Evolutionary conservation across 1,140 invertebrate genomes (phyloP).

Genomic region (Pygmarrhopalites habei): DNA sequence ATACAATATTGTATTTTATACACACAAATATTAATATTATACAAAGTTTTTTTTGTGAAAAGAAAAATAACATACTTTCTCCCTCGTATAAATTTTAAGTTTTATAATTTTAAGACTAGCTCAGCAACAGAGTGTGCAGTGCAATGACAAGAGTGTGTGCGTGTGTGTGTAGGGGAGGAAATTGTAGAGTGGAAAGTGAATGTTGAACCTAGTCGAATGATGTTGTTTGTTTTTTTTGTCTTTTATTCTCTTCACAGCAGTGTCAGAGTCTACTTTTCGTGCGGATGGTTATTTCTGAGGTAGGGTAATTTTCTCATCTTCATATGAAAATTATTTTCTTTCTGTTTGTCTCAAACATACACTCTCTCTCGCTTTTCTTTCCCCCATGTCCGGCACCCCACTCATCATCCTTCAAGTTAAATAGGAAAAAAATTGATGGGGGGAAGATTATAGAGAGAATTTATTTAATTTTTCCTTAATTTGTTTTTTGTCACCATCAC

Average conservation of each 20-base stretch:
- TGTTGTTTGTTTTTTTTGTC: conserved; percentile 7
- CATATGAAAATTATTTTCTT: background rate
- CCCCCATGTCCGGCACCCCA: background rate
- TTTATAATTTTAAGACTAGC: no score
- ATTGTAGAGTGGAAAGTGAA: background rate
- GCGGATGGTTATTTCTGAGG: conserved; percentile 70
- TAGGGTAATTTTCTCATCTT: conserved; percentile 44
- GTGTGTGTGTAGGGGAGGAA: background rate
- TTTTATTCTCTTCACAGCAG: conserved; percentile 53
- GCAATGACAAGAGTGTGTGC: no score
- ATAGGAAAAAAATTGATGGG: background rate
- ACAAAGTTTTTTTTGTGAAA: no score
- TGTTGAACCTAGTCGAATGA: background rate
- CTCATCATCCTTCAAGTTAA: background rate
- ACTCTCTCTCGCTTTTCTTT: background rate
- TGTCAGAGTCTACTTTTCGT: conserved; percentile 65
- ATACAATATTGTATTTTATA: no score
- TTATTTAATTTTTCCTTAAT: background rate
- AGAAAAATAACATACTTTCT: no score
- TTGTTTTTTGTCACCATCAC: no score
- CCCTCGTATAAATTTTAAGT: no score
- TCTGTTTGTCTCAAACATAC: background rate
- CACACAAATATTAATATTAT: no score
- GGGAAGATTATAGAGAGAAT: background rate
- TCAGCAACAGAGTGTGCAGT: no score